These are phyloP conservation scores for Dasypogon diadema DNA, from an alignment of 2,888 invertebrate species.

Conservation along the genomic window DNA sequence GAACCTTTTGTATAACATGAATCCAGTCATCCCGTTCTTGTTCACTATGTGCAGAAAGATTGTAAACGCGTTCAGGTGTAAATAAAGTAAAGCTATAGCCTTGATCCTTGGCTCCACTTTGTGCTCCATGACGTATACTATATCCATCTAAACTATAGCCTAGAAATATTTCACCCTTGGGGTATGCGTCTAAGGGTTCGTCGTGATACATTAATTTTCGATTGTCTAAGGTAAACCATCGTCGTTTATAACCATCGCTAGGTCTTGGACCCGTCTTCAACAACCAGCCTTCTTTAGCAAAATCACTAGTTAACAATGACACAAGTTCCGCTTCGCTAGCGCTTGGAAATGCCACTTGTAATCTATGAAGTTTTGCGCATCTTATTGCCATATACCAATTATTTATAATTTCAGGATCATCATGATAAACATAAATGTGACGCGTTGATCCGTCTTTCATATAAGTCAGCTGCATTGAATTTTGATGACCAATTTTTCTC, in stretches of 20 bases:
- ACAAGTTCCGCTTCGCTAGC: constrained; percentile 79
- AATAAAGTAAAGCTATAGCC: constrained; percentile 85
- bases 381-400: constrained; percentile 89
- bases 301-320: constrained; percentile 82
- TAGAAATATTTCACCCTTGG: constrained; percentile 91
- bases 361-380: constrained; percentile 84
- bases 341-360: constrained; percentile 87
- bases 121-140: constrained; percentile 77
- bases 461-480: constrained; percentile 87
- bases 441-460: constrained; percentile 87
- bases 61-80: constrained; percentile 83
- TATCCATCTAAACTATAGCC: constrained; percentile 80
- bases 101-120: constrained; percentile 79
- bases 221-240: constrained; percentile 91
- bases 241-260: constrained; percentile 83
- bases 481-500: constrained; percentile 81
- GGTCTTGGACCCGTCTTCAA: constrained; percentile 89
- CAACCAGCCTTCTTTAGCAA: constrained; percentile 87
- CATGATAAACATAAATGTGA: constrained; percentile 89
- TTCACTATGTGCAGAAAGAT: constrained; percentile 81
- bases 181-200: constrained; percentile 87
- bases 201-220: constrained; percentile 94
- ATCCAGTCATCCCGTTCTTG: constrained; percentile 87
- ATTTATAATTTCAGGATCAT: constrained; percentile 85
- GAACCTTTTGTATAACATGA: constrained; percentile 78